phyloP scores from a whole-genome alignment of 2,797 vertebrate species.

The Alectoris magna region DNA sequence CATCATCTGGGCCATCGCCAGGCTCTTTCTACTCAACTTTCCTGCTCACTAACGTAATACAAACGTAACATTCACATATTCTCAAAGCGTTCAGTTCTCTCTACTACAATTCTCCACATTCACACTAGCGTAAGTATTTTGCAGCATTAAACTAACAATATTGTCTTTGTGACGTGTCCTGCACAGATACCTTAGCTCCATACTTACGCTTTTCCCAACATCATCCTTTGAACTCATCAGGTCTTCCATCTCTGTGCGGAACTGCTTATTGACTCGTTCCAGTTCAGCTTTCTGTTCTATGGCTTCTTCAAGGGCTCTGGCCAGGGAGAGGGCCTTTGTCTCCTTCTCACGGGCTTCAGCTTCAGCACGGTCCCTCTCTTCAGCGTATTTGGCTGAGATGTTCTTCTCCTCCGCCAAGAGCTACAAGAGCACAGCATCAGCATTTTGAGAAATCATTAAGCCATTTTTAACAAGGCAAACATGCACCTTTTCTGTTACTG shows the following conservation, averaged over 20 bases:
- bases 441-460: not conserved
- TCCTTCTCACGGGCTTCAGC: conserved; percentile 98
- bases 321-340: conserved; percentile 90
- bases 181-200: not conserved
- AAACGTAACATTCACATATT: not conserved
- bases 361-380: conserved; percentile 94
- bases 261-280: conserved; percentile 93
- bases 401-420: conserved; percentile 96
- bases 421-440: conserved; percentile 70
- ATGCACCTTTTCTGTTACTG: not conserved
- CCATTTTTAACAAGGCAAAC: not conserved
- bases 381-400: conserved; percentile 91
- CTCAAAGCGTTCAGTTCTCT: not conserved
- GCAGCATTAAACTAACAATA: not conserved
- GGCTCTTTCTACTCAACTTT: not conserved
- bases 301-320: conserved; percentile 90
- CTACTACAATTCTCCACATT: not conserved
- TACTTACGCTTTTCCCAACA: conserved; percentile 93
- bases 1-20: not conserved
- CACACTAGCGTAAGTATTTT: not conserved
- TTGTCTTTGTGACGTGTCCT: not conserved
- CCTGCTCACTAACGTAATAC: not conserved
- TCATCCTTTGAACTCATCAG: conserved; percentile 97
- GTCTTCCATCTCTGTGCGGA: conserved; percentile 96
- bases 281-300: conserved; percentile 90